Percentiles rank a stretch among this genome's conserved stretches.
These are phyloP conservation scores for Echinops telfairi DNA, from an alignment of 2,113 vertebrate species.

Conservation along the genomic window DNA sequence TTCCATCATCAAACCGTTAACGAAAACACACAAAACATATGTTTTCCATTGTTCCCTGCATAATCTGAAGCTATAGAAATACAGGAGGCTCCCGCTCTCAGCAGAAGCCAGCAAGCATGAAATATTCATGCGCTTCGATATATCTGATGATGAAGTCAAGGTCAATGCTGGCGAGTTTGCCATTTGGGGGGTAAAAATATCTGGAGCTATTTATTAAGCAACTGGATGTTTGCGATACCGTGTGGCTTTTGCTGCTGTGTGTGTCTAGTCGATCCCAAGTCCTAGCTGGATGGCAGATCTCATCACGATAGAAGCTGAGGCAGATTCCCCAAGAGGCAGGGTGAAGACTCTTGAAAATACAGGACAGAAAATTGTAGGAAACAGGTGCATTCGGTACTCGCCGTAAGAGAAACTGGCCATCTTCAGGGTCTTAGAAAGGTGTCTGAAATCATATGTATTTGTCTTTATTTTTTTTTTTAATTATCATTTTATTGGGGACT, in stretches of 20 bases:
- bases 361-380: background rate
- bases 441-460: background rate
- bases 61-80: conserved; percentile 74
- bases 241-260: background rate
- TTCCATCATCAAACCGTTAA: conserved; percentile 78
- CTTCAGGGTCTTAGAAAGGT: background rate
- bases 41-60: conserved; percentile 77
- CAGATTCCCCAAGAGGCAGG: background rate
- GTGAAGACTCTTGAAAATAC: conserved; percentile 37
- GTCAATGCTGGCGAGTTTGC: conserved; percentile 58
- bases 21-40: conserved; percentile 82
- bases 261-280: background rate
- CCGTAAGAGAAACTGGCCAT: background rate
- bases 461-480: too few relatives aligned
- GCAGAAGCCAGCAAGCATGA: conserved; percentile 77
- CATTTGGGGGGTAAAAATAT: conserved; percentile 6
- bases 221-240: background rate
- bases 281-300: background rate
- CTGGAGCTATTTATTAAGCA: conserved; percentile 70
- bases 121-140: conserved; percentile 81
- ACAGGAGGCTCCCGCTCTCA: conserved; percentile 56
- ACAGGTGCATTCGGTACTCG: background rate
- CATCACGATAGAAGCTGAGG: conserved; percentile 5
- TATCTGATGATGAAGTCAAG: conserved; percentile 77
- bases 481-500: too few relatives aligned